Percentiles rank a stretch among this genome's conserved stretches.
Evolutionary conservation across 2,113 vertebrate species (phyloP).

Genomic region (Aegotheles bennettii): DNA sequence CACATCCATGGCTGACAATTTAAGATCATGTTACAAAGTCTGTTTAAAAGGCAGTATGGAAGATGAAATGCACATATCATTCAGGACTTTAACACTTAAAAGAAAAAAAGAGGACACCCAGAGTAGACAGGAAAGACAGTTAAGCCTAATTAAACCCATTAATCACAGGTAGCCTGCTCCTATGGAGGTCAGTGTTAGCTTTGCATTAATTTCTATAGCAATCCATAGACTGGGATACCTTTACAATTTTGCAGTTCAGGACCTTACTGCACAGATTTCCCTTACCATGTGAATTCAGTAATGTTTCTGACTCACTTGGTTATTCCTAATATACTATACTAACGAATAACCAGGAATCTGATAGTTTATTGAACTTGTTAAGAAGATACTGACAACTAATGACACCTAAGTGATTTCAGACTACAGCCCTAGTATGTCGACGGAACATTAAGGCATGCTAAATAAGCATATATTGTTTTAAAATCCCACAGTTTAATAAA

Average conservation of each 20-base stretch:
- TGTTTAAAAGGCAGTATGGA: neutral
- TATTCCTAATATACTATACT: neutral
- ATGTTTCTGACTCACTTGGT: neutral
- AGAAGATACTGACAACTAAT: neutral
- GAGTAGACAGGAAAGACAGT: neutral
- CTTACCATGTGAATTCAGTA: neutral
- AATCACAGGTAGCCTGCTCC: neutral
- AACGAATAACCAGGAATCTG: neutral
- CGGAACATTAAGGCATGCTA: neutral
- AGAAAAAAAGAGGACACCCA: neutral
- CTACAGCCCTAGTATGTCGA: neutral
- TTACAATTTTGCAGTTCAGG: neutral
- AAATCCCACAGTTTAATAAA: neutral
- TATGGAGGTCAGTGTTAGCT: neutral
- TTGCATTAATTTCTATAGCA: neutral
- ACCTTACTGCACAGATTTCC: neutral
- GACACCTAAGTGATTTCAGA: neutral
- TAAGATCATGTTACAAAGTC: neutral
- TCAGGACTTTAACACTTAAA: neutral
- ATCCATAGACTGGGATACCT: neutral
- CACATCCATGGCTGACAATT: fast-evolving
- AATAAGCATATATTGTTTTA: neutral
- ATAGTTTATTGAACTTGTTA: neutral
- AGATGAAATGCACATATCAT: neutral
- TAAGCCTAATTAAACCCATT: neutral